Evolutionary conservation across 2,113 vertebrate species (phyloP).

Genomic region (Ellobius talpinus): DNA sequence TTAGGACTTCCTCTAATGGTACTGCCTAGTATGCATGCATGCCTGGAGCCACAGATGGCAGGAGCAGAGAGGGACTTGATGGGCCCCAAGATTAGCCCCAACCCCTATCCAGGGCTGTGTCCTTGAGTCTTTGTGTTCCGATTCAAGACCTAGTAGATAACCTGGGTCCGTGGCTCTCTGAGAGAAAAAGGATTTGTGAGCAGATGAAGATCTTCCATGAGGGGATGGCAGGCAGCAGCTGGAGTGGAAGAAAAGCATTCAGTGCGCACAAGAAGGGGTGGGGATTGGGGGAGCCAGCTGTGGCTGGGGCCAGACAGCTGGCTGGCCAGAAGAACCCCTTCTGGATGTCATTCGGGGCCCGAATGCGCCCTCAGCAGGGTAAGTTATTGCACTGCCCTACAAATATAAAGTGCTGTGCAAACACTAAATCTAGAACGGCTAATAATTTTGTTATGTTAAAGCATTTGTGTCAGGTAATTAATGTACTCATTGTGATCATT

Average conservation of each 20-base stretch:
- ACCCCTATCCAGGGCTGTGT: neutral
- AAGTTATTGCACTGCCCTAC: conserved; percentile 79
- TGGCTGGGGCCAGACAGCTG: conserved; percentile 72
- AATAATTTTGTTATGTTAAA: conserved; percentile 86
- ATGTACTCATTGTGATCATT: conserved; percentile 85
- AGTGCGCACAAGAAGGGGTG: conserved; percentile 20
- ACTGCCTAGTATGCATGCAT: neutral
- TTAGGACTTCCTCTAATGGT: neutral
- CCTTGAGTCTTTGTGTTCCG: neutral
- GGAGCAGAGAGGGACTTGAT: neutral
- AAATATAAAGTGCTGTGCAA: conserved; percentile 83
- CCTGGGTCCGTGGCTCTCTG: neutral
- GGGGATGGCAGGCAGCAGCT: conserved; percentile 26
- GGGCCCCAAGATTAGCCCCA: neutral
- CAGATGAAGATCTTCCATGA: neutral
- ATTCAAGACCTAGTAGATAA: neutral
- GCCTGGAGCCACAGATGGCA: neutral
- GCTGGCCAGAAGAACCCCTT: conserved; percentile 69
- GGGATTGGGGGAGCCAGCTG: conserved; percentile 52
- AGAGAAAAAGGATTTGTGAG: neutral
- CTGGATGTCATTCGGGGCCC: conserved; percentile 42
- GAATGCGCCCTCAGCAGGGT: conserved; percentile 61
- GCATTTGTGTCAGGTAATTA: conserved; percentile 83
- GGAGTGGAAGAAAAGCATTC: conserved; percentile 53
- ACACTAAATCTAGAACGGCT: conserved; percentile 82